Percentiles rank a stretch among this genome's conserved stretches.
Evolutionary conservation across 2,797 vertebrate genomes (phyloP).

Genomic region (Dicrostonyx torquatus): DNA sequence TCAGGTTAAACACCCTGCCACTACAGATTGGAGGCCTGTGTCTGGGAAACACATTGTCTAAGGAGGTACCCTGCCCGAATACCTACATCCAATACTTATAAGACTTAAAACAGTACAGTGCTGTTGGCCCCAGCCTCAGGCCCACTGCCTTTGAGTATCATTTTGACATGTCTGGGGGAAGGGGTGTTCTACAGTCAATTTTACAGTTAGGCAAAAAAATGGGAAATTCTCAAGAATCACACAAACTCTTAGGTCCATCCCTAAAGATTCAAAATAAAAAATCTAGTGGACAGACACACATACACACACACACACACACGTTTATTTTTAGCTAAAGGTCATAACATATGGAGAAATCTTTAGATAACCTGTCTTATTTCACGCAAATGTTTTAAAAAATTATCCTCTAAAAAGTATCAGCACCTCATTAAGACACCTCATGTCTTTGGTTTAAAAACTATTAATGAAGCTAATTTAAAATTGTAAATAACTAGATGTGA

Average conservation of each 20-base stretch:
- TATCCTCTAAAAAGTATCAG: conserved; percentile 35
- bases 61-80: background rate
- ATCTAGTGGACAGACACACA: background rate
- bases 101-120: background rate
- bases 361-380: background rate
- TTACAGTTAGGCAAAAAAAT: background rate
- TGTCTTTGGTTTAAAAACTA: conserved; percentile 34
- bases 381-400: conserved; percentile 7
- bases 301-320: background rate
- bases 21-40: fast-evolving
- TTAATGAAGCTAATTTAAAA: conserved; percentile 3
- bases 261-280: conserved; percentile 1
- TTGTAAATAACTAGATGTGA: conserved; percentile 34
- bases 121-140: no score
- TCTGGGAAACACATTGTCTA: background rate
- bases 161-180: background rate
- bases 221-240: background rate
- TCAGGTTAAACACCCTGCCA: background rate
- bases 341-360: background rate
- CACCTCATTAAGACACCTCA: conserved; percentile 20
- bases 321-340: conserved; percentile 6
- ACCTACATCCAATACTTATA: background rate
- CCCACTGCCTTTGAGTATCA: background rate
- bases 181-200: background rate
- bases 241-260: background rate